Evolutionary conservation across 2,888 invertebrate genomes (phyloP).

Genomic region (Athalia rosae): DNA sequence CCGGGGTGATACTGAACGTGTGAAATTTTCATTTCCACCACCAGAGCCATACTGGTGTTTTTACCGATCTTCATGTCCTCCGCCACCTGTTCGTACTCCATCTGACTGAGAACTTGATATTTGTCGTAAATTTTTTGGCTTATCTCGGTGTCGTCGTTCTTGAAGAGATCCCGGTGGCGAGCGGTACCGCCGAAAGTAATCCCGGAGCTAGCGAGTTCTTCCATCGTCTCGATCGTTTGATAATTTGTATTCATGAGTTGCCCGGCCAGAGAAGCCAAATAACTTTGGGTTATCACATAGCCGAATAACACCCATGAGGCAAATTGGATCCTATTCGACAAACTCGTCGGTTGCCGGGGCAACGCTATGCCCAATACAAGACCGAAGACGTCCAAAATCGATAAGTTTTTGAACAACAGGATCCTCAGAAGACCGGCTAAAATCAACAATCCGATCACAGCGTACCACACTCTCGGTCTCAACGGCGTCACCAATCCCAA

Average conservation of each 20-base stretch:
- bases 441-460: conserved; percentile 55
- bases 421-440: conserved; percentile 55
- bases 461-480: conserved; percentile 59
- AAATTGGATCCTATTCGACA: conserved; percentile 62
- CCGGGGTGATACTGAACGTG: conserved; percentile 48
- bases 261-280: conserved; percentile 66
- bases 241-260: conserved; percentile 60
- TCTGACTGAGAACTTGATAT: conserved; percentile 14
- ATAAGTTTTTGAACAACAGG: conserved; percentile 55
- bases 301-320: conserved; percentile 65
- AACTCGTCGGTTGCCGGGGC: conserved; percentile 55
- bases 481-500: conserved; percentile 63
- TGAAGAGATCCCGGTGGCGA: conserved; percentile 56
- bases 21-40: conserved; percentile 61
- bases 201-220: conserved; percentile 57
- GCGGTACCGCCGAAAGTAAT: conserved; percentile 56
- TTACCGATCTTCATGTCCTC: conserved; percentile 56
- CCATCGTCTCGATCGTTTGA: conserved; percentile 57
- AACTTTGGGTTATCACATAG: conserved; percentile 63
- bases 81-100: conserved; percentile 51
- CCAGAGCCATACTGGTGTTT: conserved; percentile 57
- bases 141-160: not conserved
- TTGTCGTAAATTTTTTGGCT: not conserved
- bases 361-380: conserved; percentile 60
- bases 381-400: conserved; percentile 60